Base-by-base conservation (phyloP, 2,797 vertebrate genomes). In the Fratercula arctica region DNA sequence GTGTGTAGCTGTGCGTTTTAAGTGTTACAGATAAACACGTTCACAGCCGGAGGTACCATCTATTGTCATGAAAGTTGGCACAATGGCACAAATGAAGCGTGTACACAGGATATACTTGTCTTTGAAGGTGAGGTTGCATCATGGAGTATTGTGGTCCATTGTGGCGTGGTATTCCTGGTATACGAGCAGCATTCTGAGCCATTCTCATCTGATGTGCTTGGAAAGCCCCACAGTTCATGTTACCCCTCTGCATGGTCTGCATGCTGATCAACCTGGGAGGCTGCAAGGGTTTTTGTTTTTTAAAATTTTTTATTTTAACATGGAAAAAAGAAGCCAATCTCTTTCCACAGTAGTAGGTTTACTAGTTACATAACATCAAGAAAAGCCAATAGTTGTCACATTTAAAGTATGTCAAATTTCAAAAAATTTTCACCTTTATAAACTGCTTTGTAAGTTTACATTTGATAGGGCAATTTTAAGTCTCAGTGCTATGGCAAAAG, bases 231-330 rank as follows among this genome's bases (percentile, higher is more conserved):
- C 99, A 99, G 95, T 99, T 99, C 97, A 99, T 99, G 78, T 98
- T 99, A 87, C 98, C 98, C 97, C 99, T 98, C 95, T 99, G 99
- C 97, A 99, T 98, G 95, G 98, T 98, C 98, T 99, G 99, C 99
- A 99, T 99, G 98, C 99, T 99, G 98, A 99, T 99, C 97, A 99
- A 99, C 96, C 99, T 98, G 45, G 99, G 99, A 97, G 99, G 99
- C 99, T 99, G 96, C 94, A 98, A 98, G 96, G 94, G 93, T 95
- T 87, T 97, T 91, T 95, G 91, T 95, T 91, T 97, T 93, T 97
- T 96, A 95, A 87, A 96, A 96, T 80, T 69, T 85, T 93, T 78
- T 79, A 63, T 97, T 94, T 96, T 25, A 95, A 96, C 85, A 97
- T 29, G 89, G 85, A 91, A 92, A 92, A 93, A 93, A 93, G 83